Base-by-base conservation (phyloP, 2,113 vertebrate species). In the Nerophis lumbriciformis region DNA sequence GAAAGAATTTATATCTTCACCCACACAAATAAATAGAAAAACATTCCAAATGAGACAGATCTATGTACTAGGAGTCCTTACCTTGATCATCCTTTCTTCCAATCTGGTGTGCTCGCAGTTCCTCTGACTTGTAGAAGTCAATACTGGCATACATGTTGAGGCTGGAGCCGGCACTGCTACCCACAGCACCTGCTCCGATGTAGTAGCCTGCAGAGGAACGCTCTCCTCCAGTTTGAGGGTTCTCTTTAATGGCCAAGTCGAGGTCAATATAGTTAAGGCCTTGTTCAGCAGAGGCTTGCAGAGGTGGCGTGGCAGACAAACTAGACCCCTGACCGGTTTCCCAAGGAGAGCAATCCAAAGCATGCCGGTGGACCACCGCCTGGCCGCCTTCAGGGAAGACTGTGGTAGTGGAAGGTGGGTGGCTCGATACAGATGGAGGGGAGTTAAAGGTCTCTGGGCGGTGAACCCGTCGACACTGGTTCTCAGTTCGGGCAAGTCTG, bases 221-320 rank as follows among this genome's bases (percentile, higher is more conserved):
- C 63, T 91, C 90, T 54, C 63, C 80, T 81, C 77, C 85, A 38
- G 85, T 65, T 68, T 86, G 90, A 70, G 84, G 67, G 59, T 66
- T 82, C 76, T 90, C 89, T 70, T 88, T 90, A 53, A 79, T 68
- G 73, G 78, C 87, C 77, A 94, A 81, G 76, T 94, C 92, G 75
- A 95, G 86, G 82, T 93, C 91, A 21, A 93, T 87, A 42, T 94
- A 95, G 79, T 93, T 94, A 78, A 94, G 91, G 76, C 87, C 91
- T 63, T 85, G 85, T 85, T 90, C 89, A 49, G 84, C 68, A 39
- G 85, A 83, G 73, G 79, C 79, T 80, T 86, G 89, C 45, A 66
- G 80, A 63, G 81, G 69, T 68, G 85, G 72, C 55, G 84, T 59
- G 69, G 76, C 81, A 66, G 82, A 60, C 44, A 75, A 68, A 79